Percentiles rank a stretch among this genome's conserved stretches.
These are phyloP conservation scores for Trachelus stipa DNA, from an alignment of 2,888 invertebrate species.

Conservation along the genomic window DNA sequence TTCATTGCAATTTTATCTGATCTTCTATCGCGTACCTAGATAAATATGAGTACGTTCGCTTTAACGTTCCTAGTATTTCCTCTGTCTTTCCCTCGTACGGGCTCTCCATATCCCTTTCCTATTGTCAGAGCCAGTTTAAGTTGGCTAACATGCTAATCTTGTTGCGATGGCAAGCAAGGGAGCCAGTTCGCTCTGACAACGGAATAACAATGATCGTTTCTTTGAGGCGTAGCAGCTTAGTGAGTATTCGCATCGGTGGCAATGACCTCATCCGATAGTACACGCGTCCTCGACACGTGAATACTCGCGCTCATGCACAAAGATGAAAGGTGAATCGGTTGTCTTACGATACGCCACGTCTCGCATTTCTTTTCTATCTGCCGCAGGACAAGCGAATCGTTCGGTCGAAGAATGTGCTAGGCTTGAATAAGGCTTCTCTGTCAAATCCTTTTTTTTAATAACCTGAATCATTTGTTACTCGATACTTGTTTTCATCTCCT, in stretches of 20 bases:
- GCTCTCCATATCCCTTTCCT: neutral
- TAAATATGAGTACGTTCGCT: neutral
- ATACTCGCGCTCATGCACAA: neutral
- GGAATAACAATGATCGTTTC: constrained; percentile 16
- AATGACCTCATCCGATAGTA: constrained; percentile 2
- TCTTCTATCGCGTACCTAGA: neutral
- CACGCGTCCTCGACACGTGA: neutral
- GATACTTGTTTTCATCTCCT: neutral
- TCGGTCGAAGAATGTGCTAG: neutral
- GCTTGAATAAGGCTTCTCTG: neutral
- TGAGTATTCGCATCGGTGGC: neutral
- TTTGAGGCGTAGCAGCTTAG: constrained; percentile 3
- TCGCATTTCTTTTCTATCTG: neutral
- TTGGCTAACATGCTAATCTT: constrained; percentile 12
- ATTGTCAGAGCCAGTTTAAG: neutral
- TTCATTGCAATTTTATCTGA: neutral
- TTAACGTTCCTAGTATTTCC: neutral
- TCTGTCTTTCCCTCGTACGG: neutral
- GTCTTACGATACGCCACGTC: neutral
- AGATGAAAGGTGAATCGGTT: neutral
- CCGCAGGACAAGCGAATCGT: neutral
- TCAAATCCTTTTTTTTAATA: neutral
- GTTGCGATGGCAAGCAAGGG: constrained; percentile 7
- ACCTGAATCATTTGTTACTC: neutral
- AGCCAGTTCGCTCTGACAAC: constrained; percentile 3